These are phyloP conservation scores for Ceyx melanurus DNA, from an alignment of 2,113 vertebrate species.

Conservation along the genomic window DNA sequence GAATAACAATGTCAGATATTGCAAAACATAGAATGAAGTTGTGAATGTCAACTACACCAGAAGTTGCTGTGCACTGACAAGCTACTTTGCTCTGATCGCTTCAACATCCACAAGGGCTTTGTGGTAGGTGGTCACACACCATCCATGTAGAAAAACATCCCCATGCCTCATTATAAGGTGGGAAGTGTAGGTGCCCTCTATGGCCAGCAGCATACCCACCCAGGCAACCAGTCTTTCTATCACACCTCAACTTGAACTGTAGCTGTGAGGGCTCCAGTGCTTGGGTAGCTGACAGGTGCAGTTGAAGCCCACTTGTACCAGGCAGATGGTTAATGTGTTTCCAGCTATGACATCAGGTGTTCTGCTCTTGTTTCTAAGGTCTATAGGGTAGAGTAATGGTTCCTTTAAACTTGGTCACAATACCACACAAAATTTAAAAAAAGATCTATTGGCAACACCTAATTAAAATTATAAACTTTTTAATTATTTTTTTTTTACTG, in stretches of 20 bases:
- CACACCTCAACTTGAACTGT: background rate
- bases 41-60: background rate
- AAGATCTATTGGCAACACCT: background rate
- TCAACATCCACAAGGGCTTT: background rate
- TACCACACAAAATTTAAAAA: background rate
- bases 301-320: background rate
- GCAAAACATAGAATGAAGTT: background rate
- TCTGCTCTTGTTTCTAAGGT: background rate
- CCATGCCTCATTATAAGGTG: background rate
- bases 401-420: background rate
- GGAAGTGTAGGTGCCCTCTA: background rate
- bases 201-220: background rate
- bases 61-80: background rate
- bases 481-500: background rate
- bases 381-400: background rate
- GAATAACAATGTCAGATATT: background rate
- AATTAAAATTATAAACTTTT: background rate
- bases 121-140: background rate
- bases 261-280: background rate
- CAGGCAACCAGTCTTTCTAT: background rate
- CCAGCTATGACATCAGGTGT: background rate
- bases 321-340: background rate
- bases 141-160: no score
- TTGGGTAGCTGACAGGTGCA: rapidly evolving
- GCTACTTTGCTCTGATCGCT: background rate